Conservation (phyloP, 1,140 invertebrate genomes). For the Papilio polyxenes region DNA sequence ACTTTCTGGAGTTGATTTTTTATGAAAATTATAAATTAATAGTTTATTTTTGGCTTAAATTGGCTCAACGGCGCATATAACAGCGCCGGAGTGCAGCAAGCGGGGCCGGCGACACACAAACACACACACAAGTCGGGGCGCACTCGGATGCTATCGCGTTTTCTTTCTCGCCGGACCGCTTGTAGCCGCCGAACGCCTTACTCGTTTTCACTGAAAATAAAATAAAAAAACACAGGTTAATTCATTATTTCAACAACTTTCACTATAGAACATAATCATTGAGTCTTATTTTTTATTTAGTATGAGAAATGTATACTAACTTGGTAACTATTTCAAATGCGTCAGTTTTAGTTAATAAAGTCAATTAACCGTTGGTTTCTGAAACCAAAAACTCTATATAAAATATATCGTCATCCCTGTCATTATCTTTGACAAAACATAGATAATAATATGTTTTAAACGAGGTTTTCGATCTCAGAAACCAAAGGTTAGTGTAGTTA, state of each 20-base stretch:
- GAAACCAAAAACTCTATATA: no score
- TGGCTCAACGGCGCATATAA: slow-evolving; percentile 35
- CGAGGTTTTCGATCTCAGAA: no score
- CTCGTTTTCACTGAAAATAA: slow-evolving; percentile 72
- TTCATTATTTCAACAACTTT: slow-evolving; percentile 10
- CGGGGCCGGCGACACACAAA: slow-evolving; percentile 42
- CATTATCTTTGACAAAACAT: no score
- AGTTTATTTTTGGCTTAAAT: slow-evolving; percentile 27
- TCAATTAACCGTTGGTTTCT: no score
- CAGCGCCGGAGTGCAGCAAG: slow-evolving; percentile 34
- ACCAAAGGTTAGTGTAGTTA: no score
- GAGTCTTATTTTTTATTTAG: background rate
- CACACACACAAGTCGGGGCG: slow-evolving; percentile 42
- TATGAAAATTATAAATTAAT: background rate
- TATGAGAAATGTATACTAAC: background rate
- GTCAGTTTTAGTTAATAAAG: no score
- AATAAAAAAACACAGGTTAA: slow-evolving; percentile 25
- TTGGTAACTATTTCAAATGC: no score
- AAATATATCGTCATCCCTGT: no score
- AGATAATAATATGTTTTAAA: no score
- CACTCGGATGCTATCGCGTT: slow-evolving; percentile 64
- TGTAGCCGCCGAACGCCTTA: slow-evolving; percentile 70
- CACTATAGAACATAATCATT: no score
- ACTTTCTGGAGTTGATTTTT: background rate
- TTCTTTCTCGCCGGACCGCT: slow-evolving; percentile 66